These are phyloP conservation scores for Thamnaconus septentrionalis DNA, from an alignment of 2,113 vertebrate species.

Conservation along the genomic window DNA sequence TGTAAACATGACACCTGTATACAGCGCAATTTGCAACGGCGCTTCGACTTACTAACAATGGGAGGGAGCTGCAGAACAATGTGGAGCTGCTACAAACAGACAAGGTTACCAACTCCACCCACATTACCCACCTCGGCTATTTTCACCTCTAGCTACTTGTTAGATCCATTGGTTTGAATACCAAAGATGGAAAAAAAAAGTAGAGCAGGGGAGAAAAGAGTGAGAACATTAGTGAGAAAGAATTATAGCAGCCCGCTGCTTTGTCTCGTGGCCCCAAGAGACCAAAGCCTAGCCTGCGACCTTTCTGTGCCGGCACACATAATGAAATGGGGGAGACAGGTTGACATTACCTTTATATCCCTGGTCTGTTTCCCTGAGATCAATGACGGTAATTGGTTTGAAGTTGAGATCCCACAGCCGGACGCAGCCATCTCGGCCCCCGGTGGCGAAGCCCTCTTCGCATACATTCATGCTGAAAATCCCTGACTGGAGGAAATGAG, in stretches of 20 bases:
- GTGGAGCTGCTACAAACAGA: slow-evolving; percentile 57
- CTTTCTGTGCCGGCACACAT: slow-evolving; percentile 13
- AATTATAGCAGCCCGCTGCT: neutral
- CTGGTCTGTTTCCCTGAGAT: slow-evolving; percentile 99
- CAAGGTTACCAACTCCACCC: slow-evolving; percentile 36
- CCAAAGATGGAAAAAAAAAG: slow-evolving; percentile 43
- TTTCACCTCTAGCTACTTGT: slow-evolving; percentile 80
- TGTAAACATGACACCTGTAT: slow-evolving; percentile 35
- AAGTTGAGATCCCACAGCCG: slow-evolving; percentile 99
- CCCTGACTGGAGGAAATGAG: slow-evolving; percentile 86
- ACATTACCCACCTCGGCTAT: slow-evolving; percentile 78
- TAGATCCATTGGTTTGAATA: slow-evolving; percentile 60
- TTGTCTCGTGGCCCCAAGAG: neutral
- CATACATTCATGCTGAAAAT: slow-evolving; percentile 99
- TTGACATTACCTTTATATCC: slow-evolving; percentile 94
- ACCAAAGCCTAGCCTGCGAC: slow-evolving; percentile 13
- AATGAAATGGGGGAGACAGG: slow-evolving; percentile 3
- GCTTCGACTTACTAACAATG: slow-evolving; percentile 50
- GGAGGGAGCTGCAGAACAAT: slow-evolving; percentile 46
- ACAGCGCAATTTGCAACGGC: slow-evolving; percentile 35
- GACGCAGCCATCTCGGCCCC: slow-evolving; percentile 95
- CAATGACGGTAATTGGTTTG: slow-evolving; percentile 99
- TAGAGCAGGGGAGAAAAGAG: slow-evolving; percentile 43
- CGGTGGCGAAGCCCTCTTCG: slow-evolving; percentile 97
- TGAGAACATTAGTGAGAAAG: slow-evolving; percentile 41